Conservation (phyloP, 2,888 invertebrate genomes). For the Pristionchus mayeri region DNA sequence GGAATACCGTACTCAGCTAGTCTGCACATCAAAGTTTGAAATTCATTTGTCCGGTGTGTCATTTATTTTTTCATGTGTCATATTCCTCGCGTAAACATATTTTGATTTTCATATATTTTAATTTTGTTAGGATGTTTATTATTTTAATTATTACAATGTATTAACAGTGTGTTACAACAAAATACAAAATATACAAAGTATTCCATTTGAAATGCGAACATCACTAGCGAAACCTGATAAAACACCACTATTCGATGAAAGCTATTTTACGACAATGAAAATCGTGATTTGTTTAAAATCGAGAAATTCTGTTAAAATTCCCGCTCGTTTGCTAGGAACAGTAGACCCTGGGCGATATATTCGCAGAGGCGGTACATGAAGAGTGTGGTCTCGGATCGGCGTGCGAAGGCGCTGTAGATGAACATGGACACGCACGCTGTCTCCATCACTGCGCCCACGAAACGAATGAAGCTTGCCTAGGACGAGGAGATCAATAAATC, state of each 20-base stretch:
- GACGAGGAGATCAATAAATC: background rate
- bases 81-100: background rate
- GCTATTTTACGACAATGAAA: too few species aligned
- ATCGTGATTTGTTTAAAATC: background rate
- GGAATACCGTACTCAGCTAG: background rate
- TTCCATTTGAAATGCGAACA: background rate
- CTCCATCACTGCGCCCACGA: slow-evolving; percentile 43
- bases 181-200: background rate
- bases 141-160: background rate
- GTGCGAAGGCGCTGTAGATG: slow-evolving; percentile 48
- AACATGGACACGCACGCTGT: slow-evolving; percentile 46
- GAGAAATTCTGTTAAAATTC: slow-evolving; percentile 33
- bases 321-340: slow-evolving; percentile 58
- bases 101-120: background rate
- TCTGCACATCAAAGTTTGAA: too few species aligned
- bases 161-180: background rate
- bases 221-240: background rate
- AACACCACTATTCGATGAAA: too few species aligned
- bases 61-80: background rate
- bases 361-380: slow-evolving; percentile 42
- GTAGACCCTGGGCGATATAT: slow-evolving; percentile 54
- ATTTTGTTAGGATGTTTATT: background rate
- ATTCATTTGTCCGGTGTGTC: background rate
- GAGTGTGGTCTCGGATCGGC: slow-evolving; percentile 40
- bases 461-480: slow-evolving; percentile 44